These are phyloP conservation scores for Galendromus occidentalis DNA, from an alignment of 1,140 invertebrate genomes.

Conservation along the genomic window DNA sequence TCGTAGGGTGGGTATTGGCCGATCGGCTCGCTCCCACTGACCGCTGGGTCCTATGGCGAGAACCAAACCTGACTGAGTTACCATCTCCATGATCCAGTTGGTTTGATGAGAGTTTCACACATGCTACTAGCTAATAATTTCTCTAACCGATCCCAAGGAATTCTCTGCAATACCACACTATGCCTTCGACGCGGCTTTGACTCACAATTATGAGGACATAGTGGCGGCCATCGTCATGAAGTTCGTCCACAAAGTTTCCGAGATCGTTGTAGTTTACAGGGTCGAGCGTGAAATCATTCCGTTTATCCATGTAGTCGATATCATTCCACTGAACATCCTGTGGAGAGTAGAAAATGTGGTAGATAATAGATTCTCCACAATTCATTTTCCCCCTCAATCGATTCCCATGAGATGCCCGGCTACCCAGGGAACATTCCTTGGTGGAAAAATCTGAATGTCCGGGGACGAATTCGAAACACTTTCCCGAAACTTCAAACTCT, in stretches of 20 bases:
- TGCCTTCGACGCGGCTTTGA: too few relatives aligned
- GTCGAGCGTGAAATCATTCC: slow-evolving; percentile 66
- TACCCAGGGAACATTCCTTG: background rate
- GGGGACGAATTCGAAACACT: too few relatives aligned
- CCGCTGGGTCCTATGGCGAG: background rate
- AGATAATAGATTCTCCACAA: too few relatives aligned
- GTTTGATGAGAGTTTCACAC: too few relatives aligned
- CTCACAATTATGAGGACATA: slow-evolving; percentile 14
- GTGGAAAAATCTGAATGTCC: too few relatives aligned
- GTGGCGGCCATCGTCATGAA: slow-evolving; percentile 33
- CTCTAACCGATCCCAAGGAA: too few relatives aligned
- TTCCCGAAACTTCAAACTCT: background rate
- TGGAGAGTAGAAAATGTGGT: background rate
- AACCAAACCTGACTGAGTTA: too few relatives aligned
- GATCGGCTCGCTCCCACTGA: slow-evolving; percentile 16
- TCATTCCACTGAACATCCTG: slow-evolving; percentile 61
- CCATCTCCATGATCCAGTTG: too few relatives aligned
- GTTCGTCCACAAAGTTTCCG: slow-evolving; percentile 45
- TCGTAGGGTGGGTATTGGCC: slow-evolving; percentile 47
- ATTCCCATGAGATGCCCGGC: background rate
- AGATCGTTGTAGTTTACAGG: slow-evolving; percentile 41
- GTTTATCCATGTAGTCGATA: slow-evolving; percentile 72
- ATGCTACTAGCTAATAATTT: too few relatives aligned
- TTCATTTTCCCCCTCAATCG: background rate
- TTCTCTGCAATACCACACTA: too few relatives aligned